Evolutionary conservation across 37 sponge, comb jelly and placozoan genomes (phyloP), one percentile per base, ranked within the genome.

Genomic region (Crambe crambe): DNA sequence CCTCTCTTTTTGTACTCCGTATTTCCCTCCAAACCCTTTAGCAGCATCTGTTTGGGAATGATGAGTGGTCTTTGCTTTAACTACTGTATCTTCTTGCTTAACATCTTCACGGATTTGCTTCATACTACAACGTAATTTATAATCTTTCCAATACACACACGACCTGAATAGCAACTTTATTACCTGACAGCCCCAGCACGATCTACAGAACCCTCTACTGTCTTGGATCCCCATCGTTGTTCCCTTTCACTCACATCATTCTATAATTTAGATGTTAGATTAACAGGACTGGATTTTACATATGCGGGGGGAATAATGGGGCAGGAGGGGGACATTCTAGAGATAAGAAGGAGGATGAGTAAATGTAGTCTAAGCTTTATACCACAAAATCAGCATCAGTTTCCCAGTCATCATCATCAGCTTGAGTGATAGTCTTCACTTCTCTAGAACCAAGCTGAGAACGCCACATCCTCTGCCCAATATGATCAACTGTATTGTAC

Each of bases 341-440:
- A n/a, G n/a, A n/a, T n/a, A n/a, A n/a, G n/a, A n/a, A n/a, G n/a
- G n/a, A n/a, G n/a, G n/a, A n/a, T n/a, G n/a, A n/a, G n/a, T n/a
- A n/a, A n/a, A n/a, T n/a, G n/a, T n/a, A n/a, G n/a, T n/a, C n/a
- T n/a, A n/a, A n/a, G n/a, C n/a, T n/a, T n/a, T n/a, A n/a, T n/a
- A 95, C 95, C 79, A 97, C 97, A 79, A 97, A 97, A 75, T 97
- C 95, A 0, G 97, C 93, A 54, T 97, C 97, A 37, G 97, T 97
- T 57, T 97, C 97, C 97, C 97, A 97, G 87, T 97, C 97, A 58
- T 97, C 97, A 65, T 97, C 97, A 58, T 87, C 94, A 6, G 58
- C 88, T 4, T 68, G 42, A 23, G 86, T 81, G 38, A 76, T 78
- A 23, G 85, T 85, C 72, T 90, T 86, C 5, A 79, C 82, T 25